Percentiles rank a stretch among this genome's conserved stretches.
Evolutionary conservation across 1,140 invertebrate species (phyloP).

Genomic region (Microplitis demolitor): DNA sequence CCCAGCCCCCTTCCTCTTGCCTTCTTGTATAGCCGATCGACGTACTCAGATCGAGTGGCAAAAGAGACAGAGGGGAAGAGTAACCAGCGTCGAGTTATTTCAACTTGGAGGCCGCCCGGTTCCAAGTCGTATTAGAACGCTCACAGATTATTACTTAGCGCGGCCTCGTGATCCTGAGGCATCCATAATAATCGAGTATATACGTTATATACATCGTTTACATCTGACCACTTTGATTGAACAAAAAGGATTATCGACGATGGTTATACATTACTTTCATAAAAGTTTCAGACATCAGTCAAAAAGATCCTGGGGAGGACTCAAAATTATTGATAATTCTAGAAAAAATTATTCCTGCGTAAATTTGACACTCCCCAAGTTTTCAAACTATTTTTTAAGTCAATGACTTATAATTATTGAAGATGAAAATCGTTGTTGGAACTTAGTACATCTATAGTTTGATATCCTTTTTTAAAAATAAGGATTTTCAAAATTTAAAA

Average conservation of each 20-base stretch:
- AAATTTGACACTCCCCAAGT: no score
- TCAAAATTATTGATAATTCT: no score
- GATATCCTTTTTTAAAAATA: no score
- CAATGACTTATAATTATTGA: no score
- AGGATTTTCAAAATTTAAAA: no score
- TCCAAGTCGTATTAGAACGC: slow-evolving; percentile 59
- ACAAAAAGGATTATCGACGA: slow-evolving; percentile 6
- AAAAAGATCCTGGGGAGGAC: no score
- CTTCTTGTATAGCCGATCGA: background rate
- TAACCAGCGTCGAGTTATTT: slow-evolving; percentile 37
- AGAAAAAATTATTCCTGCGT: no score
- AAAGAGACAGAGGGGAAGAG: slow-evolving; percentile 32
- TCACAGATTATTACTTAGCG: slow-evolving; percentile 59
- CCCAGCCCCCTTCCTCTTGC: background rate
- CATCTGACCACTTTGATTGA: slow-evolving; percentile 18
- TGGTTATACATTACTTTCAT: background rate
- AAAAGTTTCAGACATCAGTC: background rate
- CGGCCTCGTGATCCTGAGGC: slow-evolving; percentile 55
- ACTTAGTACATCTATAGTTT: no score
- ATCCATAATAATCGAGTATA: slow-evolving; percentile 53
- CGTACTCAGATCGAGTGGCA: slow-evolving; percentile 21
- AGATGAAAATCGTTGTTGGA: no score
- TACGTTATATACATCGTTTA: slow-evolving; percentile 31
- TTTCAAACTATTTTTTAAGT: no score
- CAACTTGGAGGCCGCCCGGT: slow-evolving; percentile 60